Evolutionary conservation across 2,113 vertebrate genomes (phyloP).

Genomic region (Heptranchias perlo): DNA sequence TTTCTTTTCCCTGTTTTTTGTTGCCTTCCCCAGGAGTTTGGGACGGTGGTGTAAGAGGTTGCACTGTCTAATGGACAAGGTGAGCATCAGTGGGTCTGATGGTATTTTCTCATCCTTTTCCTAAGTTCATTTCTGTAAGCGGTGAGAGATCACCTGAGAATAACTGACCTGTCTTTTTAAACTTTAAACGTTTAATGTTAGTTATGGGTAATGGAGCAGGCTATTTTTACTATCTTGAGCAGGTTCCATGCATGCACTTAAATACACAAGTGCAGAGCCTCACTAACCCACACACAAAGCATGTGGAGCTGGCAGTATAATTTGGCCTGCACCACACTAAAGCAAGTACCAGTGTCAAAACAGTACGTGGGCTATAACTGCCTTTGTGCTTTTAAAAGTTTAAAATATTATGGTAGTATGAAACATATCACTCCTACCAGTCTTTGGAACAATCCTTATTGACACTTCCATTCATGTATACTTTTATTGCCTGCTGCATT

Average conservation of each 20-base stretch:
- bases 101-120: neutral
- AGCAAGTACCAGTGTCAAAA: neutral
- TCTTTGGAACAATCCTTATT: neutral
- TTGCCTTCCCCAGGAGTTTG: neutral
- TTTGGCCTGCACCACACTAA: neutral
- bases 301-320: neutral
- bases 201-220: neutral
- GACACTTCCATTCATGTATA: neutral
- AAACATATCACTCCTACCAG: neutral
- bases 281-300: neutral
- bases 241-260: no score
- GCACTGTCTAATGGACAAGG: neutral
- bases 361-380: neutral
- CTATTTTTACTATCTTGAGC: no score
- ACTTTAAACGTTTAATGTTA: neutral
- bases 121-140: neutral
- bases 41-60: neutral
- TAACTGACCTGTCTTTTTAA: neutral
- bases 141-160: neutral
- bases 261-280: neutral
- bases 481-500: constrained; percentile 22
- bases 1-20: neutral
- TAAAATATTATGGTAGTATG: neutral
- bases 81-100: no score
- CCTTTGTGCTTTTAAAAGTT: neutral